These are phyloP conservation scores for Drosophila dives DNA, from an alignment of 2,888 invertebrate species.

Conservation along the genomic window DNA sequence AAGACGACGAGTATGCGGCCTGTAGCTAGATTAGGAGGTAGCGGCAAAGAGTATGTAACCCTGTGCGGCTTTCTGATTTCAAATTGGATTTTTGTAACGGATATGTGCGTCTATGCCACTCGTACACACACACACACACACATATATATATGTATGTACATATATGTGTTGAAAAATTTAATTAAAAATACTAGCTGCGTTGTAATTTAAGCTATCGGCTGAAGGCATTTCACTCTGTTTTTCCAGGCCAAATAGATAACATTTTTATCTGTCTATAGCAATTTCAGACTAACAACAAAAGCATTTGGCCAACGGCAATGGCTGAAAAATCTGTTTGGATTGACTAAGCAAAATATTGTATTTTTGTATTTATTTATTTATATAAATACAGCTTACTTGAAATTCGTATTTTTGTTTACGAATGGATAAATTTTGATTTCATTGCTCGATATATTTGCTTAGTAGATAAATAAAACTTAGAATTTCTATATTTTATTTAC, in stretches of 20 bases:
- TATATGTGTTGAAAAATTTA: conserved; percentile 41
- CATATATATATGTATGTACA: background rate
- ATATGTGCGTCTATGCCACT: conserved; percentile 38
- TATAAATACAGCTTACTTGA: background rate
- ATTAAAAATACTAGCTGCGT: conserved; percentile 45
- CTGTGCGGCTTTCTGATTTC: conserved; percentile 68
- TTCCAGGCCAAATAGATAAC: background rate
- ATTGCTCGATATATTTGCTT: background rate
- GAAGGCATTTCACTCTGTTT: conserved; percentile 8
- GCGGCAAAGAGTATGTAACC: conserved; percentile 10
- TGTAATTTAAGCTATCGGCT: conserved; percentile 33
- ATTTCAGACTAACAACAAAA: conserved; percentile 5
- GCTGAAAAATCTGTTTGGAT: background rate
- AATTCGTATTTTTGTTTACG: background rate
- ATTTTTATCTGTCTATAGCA: conserved; percentile 3
- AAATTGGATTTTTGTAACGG: conserved; percentile 66
- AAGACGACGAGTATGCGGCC: conserved; percentile 20
- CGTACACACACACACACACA: conserved; percentile 10
- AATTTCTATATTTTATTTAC: background rate
- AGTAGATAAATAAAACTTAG: background rate
- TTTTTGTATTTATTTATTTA: background rate
- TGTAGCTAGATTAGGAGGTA: conserved; percentile 42
- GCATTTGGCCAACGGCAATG: background rate
- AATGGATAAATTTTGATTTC: background rate
- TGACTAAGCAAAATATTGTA: background rate